Evolutionary conservation across 1,140 invertebrate genomes (phyloP).

Genomic region (Drosophila gunungcola): DNA sequence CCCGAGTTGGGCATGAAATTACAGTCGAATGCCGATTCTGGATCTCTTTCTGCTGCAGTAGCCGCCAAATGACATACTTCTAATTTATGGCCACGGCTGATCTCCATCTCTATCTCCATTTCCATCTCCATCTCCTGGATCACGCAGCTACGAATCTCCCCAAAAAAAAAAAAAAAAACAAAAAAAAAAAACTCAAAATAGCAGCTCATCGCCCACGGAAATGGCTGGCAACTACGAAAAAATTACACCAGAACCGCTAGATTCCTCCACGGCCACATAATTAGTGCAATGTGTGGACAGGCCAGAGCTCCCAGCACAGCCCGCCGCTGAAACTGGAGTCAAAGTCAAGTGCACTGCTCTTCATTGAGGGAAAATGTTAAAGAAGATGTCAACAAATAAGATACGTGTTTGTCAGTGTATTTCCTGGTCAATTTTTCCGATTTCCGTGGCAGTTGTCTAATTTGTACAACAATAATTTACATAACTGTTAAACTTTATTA

Average conservation of each 20-base stretch:
- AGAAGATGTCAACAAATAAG: too few species aligned
- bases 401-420: too few species aligned
- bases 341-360: slow-evolving; percentile 29
- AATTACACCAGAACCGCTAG: slow-evolving; percentile 70
- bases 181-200: slow-evolving; percentile 35
- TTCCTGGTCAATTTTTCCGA: too few species aligned
- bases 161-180: slow-evolving; percentile 37
- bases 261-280: slow-evolving; percentile 60
- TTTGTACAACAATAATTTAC: too few species aligned
- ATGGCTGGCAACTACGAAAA: slow-evolving; percentile 35
- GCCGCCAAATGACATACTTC: slow-evolving; percentile 79
- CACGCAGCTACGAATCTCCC: slow-evolving; percentile 26
- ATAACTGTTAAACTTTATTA: too few species aligned
- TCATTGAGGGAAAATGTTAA: slow-evolving; percentile 1
- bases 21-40: slow-evolving; percentile 64
- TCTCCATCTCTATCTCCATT: slow-evolving; percentile 18
- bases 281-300: slow-evolving; percentile 81
- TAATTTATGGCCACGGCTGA: slow-evolving; percentile 72
- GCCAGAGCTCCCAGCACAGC: slow-evolving; percentile 31
- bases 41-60: slow-evolving; percentile 56
- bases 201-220: slow-evolving; percentile 62
- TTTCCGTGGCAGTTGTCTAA: too few species aligned
- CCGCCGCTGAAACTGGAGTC: slow-evolving; percentile 19
- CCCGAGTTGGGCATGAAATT: slow-evolving; percentile 63
- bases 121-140: slow-evolving; percentile 4